Evolutionary conservation across 2,888 invertebrate genomes (phyloP), one percentile per base, ranked within the genome.

Genomic region (Dasysyrphus tricinctus): DNA sequence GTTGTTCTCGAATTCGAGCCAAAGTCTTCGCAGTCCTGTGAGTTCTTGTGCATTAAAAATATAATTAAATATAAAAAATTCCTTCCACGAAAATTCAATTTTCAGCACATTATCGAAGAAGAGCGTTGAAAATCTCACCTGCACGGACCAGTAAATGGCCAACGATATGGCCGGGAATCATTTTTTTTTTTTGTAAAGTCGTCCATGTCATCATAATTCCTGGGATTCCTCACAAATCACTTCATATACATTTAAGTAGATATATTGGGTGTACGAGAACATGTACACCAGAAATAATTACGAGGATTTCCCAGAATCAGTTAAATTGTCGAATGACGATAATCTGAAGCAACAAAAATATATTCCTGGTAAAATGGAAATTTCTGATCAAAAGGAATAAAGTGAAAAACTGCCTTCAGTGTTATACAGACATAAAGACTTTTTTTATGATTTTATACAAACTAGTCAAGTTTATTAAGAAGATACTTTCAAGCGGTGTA

Each of bases 1-100:
- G 47, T 12, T 57, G 61, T 67, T 37, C 47, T 34, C 12, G 11
- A 11, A 24, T 16, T 44, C 42, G 49, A 29, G 54, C 11, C 24
- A 37, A 8, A 61, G 39, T 1, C 24, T 70, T 24, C 32, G 39
- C 56, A 47, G n/a, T 61, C 61, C n/a, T 56, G 29, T 7, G 19
- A 59, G 32, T 49, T 56, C 32, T 47, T 73, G 59, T 63, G 42
- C 14, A 65, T 69, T 44, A 32, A 65, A 76, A 72, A 73, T 34
- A 67, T 24, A 86, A 75, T 86, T 79, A 76, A 81, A 86, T 82
- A 54, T 4, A 54, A 32, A 80, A 82, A 79, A 75, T 82, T 85
- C 84, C 77, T 76, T 80, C 61, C 80, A 85, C 80, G 85, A 72
- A 72, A 82, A 81, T 80, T 85, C 77, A 70, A 86, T 86, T 86